A percentile compares a stretch with the other conserved stretches of the same genome.
Evolutionary conservation across 2,113 vertebrate species (phyloP).

Genomic region (Otocyon megalotis): DNA sequence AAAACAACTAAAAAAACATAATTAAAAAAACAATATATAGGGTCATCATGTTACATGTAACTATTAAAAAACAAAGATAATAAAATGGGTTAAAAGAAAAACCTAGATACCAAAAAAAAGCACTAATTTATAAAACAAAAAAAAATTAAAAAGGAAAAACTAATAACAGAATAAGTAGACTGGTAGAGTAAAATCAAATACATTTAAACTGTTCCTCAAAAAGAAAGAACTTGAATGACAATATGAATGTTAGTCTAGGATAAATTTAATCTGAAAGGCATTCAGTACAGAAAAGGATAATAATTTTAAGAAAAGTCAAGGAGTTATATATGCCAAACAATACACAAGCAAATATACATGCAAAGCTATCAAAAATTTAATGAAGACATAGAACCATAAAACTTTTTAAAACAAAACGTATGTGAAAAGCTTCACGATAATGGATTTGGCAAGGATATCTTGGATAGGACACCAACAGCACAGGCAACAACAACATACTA

Average conservation of each 20-base stretch:
- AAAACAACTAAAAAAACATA: background rate
- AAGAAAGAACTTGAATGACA: background rate
- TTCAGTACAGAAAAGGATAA: background rate
- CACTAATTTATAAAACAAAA: background rate
- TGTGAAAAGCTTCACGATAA: background rate
- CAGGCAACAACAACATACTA: background rate
- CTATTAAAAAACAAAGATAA: background rate
- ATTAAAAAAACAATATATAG: background rate
- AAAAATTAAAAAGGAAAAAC: background rate
- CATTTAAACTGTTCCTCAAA: background rate
- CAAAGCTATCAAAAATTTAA: background rate
- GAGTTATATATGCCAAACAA: background rate
- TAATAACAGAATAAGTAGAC: background rate
- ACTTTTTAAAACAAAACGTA: background rate
- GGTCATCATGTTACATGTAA: background rate
- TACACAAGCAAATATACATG: background rate
- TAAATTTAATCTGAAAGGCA: background rate
- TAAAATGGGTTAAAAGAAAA: background rate
- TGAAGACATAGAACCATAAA: conserved; percentile 1
- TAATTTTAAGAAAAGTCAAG: background rate
- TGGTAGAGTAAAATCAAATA: background rate
- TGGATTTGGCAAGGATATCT: background rate
- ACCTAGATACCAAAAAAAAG: background rate
- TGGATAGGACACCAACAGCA: background rate
- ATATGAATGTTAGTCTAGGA: background rate